A percentile compares a stretch with the other conserved stretches of the same genome.
phyloP scores from a whole-genome alignment of 53 echinoderm and acorn worm genomes.

The Stichopus horrens region DNA sequence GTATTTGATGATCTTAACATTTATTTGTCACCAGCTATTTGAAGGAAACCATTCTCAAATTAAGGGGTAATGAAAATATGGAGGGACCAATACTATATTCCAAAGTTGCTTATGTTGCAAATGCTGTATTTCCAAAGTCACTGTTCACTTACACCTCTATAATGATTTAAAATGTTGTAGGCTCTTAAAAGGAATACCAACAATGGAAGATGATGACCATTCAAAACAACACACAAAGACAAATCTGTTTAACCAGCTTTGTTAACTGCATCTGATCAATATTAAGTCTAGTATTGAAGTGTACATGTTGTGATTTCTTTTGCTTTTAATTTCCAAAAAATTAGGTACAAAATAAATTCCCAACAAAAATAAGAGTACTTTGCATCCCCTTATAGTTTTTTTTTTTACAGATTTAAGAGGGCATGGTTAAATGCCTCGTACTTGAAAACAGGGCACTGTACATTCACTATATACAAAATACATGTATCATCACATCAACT shows the following conservation, averaged over 20 bases:
- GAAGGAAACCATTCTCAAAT: too few relatives aligned
- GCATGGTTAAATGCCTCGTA: slow-evolving; percentile 29
- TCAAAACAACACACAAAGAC: neutral
- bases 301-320: slow-evolving; percentile 32
- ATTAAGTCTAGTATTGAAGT: slow-evolving; percentile 27
- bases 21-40: too few relatives aligned
- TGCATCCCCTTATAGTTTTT: slow-evolving; percentile 39
- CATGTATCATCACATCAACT: slow-evolving; percentile 24
- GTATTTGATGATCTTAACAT: too few relatives aligned
- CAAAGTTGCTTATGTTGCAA: too few relatives aligned
- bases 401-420: neutral
- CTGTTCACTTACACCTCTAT: too few relatives aligned
- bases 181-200: too few relatives aligned
- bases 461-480: slow-evolving; percentile 43
- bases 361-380: slow-evolving; percentile 46
- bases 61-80: too few relatives aligned
- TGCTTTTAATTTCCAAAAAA: slow-evolving; percentile 26
- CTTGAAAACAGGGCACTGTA: slow-evolving; percentile 26
- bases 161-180: too few relatives aligned
- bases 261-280: slow-evolving; percentile 30
- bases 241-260: slow-evolving; percentile 25
- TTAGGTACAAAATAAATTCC: slow-evolving; percentile 44
- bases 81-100: too few relatives aligned
- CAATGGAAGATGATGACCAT: too few relatives aligned
- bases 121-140: too few relatives aligned